Base-by-base conservation (phyloP, 1,140 invertebrate species). In the Paraescarpia echinospica region DNA sequence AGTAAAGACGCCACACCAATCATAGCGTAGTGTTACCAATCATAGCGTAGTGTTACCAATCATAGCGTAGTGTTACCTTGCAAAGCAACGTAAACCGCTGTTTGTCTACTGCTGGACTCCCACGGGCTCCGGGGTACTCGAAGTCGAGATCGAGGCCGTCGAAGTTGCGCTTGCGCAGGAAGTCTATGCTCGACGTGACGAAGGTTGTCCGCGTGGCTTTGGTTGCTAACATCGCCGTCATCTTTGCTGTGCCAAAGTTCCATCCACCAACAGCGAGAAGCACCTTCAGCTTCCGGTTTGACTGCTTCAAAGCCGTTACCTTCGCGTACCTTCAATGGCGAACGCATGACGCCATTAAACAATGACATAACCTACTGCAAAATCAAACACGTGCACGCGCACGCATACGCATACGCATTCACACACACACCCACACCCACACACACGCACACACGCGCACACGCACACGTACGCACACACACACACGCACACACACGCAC, bases 81-180 rank as follows among this genome's bases (percentile, higher is more conserved):
- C 98, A 96, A 1, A 99, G 96, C 95, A 97, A 97, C 1, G 97
- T 97, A 93, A 98, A 98, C 94, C 98, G 98, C 0, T 97, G 96
- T 94, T 97, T 98, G 94, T 99, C 98, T 31, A 33, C 92, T 18
- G 89, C 34, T 0, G 92, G 92, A 91, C 92, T 93, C 59, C 90
- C 90, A n/a, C 51, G 51, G n/a, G 12, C 14, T 35, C 97, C 97
- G 0, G 98, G 98, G 96, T 99, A 99, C 95, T 99, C 98, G 98
- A 98, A 99, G 95, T 99, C 98, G 93, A 99, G 96, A 96, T 99
- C 98, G 35, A 99, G 97, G 12, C 98, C 98, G 96, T 99, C 98
- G 95, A 99, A 99, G 94, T 98, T 98, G 95, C 99, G 98, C 95
- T 98, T 97, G 93, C 98, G 96, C 90, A 99, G 96, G 95, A 99